Percentiles rank a stretch among this genome's conserved stretches.
These are phyloP conservation scores for Protosalanx chinensis DNA, from an alignment of 2,797 vertebrate genomes.

Conservation along the genomic window DNA sequence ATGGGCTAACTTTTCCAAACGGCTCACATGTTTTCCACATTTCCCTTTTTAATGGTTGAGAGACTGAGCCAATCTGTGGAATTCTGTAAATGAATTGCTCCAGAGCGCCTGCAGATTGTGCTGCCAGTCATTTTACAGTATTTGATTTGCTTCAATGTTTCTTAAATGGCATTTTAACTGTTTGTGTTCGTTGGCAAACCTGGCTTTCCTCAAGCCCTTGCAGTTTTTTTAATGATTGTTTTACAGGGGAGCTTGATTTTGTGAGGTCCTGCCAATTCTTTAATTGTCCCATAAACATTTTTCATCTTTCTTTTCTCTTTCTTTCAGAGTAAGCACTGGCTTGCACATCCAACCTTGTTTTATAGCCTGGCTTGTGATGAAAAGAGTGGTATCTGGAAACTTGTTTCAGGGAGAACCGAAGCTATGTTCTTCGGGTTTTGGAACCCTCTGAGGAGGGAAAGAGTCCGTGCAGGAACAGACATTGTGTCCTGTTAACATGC, in stretches of 20 bases:
- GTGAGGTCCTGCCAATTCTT: slow-evolving; percentile 55
- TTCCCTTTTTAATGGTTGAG: slow-evolving; percentile 35
- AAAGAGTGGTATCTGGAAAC: slow-evolving; percentile 53
- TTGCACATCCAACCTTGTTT: slow-evolving; percentile 53
- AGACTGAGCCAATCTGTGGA: slow-evolving; percentile 26
- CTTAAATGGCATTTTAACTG: slow-evolving; percentile 44
- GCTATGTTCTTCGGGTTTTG: slow-evolving; percentile 21
- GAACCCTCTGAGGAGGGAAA: slow-evolving; percentile 32
- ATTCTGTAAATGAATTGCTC: slow-evolving; percentile 35
- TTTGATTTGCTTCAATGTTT: slow-evolving; percentile 39
- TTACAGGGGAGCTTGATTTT: slow-evolving; percentile 44
- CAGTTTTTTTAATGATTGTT: slow-evolving; percentile 44
- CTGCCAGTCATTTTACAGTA: slow-evolving; percentile 35
- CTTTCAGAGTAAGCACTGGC: slow-evolving; percentile 47
- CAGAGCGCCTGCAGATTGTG: slow-evolving; percentile 20
- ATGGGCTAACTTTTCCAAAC: slow-evolving; percentile 43
- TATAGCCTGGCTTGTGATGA: slow-evolving; percentile 57
- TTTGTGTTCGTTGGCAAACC: slow-evolving; percentile 33
- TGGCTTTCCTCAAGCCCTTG: slow-evolving; percentile 31
- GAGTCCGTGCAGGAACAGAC: slow-evolving; percentile 33
- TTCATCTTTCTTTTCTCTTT: slow-evolving; percentile 39
- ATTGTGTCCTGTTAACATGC: slow-evolving; percentile 38
- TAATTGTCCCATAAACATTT: slow-evolving; percentile 66
- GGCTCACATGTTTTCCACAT: slow-evolving; percentile 38
- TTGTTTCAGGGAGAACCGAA: slow-evolving; percentile 34